A percentile compares a stretch with the other conserved stretches of the same genome.
Evolutionary conservation across 2,797 vertebrate genomes (phyloP).

Genomic region (Nyctibius grandis): DNA sequence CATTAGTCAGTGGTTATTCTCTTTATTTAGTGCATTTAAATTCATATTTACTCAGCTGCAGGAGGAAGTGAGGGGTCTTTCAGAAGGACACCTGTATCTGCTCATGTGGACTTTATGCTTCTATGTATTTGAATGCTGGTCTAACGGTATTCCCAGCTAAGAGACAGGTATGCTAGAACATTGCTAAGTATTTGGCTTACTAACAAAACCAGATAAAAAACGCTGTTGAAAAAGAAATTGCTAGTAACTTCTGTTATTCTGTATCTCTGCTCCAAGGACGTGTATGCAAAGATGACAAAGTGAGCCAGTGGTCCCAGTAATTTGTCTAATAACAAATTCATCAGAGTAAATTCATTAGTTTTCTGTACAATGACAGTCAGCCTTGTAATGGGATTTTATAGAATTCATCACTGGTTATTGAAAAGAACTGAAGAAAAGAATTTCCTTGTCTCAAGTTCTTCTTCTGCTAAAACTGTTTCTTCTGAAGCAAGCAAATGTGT

Average conservation of each 20-base stretch:
- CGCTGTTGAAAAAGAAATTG: background rate
- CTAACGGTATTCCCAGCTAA: background rate
- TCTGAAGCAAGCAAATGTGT: background rate
- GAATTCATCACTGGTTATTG: background rate
- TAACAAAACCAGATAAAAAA: background rate
- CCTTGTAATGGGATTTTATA: background rate
- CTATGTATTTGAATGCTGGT: background rate
- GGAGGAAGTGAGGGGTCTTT: background rate
- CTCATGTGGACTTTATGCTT: background rate
- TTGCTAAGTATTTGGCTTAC: background rate
- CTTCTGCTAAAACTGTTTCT: background rate
- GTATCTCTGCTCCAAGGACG: background rate
- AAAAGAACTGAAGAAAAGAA: background rate
- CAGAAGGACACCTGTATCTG: background rate
- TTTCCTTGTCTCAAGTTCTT: background rate
- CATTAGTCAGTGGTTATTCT: background rate
- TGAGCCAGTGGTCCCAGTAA: background rate
- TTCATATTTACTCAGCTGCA: background rate
- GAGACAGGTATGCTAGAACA: background rate
- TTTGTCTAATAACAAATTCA: background rate
- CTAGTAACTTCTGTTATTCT: background rate
- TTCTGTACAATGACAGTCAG: background rate
- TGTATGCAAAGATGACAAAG: background rate
- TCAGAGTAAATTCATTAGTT: background rate
- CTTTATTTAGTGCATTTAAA: background rate